Conservation (phyloP, 1,140 invertebrate species). For the Chrysoperla carnea region DNA sequence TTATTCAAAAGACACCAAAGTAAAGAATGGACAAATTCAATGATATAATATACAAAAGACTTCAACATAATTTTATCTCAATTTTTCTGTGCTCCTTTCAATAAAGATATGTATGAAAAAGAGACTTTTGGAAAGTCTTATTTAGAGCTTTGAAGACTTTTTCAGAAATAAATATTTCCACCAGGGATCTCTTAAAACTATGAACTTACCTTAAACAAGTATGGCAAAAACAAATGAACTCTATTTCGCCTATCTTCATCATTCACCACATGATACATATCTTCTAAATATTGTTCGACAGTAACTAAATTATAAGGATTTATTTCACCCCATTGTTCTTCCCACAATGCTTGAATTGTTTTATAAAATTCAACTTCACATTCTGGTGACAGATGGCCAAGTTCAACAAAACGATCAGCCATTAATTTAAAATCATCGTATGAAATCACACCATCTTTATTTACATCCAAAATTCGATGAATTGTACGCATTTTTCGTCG, state of each 20-base stretch:
- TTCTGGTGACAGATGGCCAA: conserved; percentile 45
- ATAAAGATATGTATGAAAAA: too few species aligned
- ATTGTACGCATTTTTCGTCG: conserved; percentile 70
- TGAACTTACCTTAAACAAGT: conserved; percentile 50
- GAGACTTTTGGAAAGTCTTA: too few species aligned
- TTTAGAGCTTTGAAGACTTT: too few species aligned
- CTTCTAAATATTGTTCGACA: conserved; percentile 58
- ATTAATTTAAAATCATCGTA: conserved; percentile 62
- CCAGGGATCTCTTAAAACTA: too few species aligned
- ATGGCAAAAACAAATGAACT: conserved; percentile 57
- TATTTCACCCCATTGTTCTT: conserved; percentile 66
- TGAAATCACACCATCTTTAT: conserved; percentile 70
- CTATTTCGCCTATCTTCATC: conserved; percentile 51
- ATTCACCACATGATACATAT: conserved; percentile 64
- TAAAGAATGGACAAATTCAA: too few species aligned
- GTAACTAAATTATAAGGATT: conserved; percentile 62
- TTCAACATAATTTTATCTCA: too few species aligned
- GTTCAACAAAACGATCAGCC: conserved; percentile 46
- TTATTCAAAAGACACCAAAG: too few species aligned
- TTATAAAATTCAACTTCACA: conserved; percentile 43
- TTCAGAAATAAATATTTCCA: too few species aligned
- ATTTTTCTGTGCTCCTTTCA: too few species aligned
- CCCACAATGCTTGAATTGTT: conserved; percentile 53
- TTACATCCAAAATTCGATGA: conserved; percentile 61
- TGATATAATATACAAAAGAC: too few species aligned